Evolutionary conservation across 2,113 vertebrate genomes (phyloP), one percentile per base, ranked within the genome.

Genomic region (Acanthochromis polyacanthus): DNA sequence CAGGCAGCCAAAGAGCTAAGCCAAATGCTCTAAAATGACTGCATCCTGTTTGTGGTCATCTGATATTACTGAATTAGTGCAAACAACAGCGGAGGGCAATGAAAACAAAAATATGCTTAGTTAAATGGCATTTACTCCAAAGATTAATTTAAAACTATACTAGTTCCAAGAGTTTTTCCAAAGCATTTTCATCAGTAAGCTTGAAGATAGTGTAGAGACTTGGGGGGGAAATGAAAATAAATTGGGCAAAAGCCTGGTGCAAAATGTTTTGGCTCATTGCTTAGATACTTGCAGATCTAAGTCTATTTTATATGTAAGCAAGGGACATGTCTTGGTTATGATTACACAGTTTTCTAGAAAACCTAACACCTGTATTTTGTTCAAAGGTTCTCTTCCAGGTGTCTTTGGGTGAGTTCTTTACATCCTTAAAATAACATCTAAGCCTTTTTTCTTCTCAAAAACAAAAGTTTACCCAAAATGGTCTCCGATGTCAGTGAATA

Each of bases 51-150:
- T 43, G 28, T 28, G 6, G 3, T 72, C 7, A 11, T 58, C 30
- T 55, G n/a, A 69, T 52, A 36, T 79, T n/a, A 50, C 32, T 36
- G 38, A 30, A 60, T 10, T 36, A 5, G 51, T 50, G 16, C 10
- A 19, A 38, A 62, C 14, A 68, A 28, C 20, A 61, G 38, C 5
- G 20, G 32, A 45, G 23, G 25, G 55, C 4, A 61, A 70, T 45
- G n/a, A 43, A 22, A 65, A 58, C 10, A 36, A 46, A n/a, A 46
- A n/a, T 10, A 19, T 55, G 14, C 30, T n/a, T 16, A 19, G 38
- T 6, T 30, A 2, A 28, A 17, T 14, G 22, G 20, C 19, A 40
- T 71, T 51, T 30, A 23, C 20, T 30, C 2, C 19, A 4, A 63
- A 71, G 40, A 43, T 43, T 12, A 43, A 43, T 10, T 43, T 43